Base-by-base conservation (phyloP, 2,888 invertebrate genomes). In the Strigamia transsilvanica region DNA sequence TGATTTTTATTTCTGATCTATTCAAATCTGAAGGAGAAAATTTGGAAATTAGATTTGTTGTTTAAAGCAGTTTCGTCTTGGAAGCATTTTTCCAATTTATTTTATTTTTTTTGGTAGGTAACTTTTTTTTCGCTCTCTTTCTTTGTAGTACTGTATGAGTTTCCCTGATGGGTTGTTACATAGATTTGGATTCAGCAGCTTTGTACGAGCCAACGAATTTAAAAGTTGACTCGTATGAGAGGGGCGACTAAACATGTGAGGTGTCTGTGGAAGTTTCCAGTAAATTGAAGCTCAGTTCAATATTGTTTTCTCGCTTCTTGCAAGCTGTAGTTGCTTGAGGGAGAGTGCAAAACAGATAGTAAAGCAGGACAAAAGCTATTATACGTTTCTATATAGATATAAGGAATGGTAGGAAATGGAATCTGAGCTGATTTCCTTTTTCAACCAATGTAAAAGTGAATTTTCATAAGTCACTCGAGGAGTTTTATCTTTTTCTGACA, bases 201-300 rank as follows among this genome's bases (percentile, higher is more conserved):
- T 73, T 73, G 73, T 73, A 73, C 73, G 73, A 73, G 73, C 73
- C 73, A 73, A 73, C 73, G 73, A 73, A 73, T 73, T 73, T 73
- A 73, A 73, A 73, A 73, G 27, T 73, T 73, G 73, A 73, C 73
- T 73, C 73, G 27, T 32, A 73, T 27, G 73, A 73, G 73, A 73
- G 73, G 73, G 73, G 32, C 73, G 73, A 73, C 27, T 73, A 73
- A 73, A 73, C 73, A 73, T 73, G 73, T 27, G 73, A 73, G 73
- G 73, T 73, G 73, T 73, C 73, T 73, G 13, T 73, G 73, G 73
- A 73, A 73, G 73, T 73, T 73, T 73, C 73, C 73, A 73, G 73
- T 73, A 73, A 73, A 73, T 73, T 73, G 73, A 73, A 73, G 73
- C 32, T 73, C 73, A 73, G 73, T 73, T 73, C 73, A 23, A 73